Conservation (phyloP, 1,140 invertebrate genomes). For the Orchesella cincta region DNA sequence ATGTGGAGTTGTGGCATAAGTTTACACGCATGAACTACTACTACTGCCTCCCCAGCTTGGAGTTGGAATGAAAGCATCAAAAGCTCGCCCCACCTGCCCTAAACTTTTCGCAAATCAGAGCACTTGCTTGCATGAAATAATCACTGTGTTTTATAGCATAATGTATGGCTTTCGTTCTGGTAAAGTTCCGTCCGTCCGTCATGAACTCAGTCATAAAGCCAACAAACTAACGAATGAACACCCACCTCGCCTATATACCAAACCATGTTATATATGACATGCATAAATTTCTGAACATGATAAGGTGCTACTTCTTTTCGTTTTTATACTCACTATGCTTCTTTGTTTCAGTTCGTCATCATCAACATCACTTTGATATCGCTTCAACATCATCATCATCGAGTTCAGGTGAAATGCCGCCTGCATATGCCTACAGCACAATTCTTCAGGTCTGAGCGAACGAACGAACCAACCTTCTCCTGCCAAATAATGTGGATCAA, state of each 20-base stretch:
- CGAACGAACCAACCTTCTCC: background rate
- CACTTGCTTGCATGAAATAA: background rate
- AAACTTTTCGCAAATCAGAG: conserved; percentile 21
- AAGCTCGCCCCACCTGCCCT: background rate
- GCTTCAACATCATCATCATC: conserved; percentile 4
- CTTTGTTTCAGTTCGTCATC: conserved; percentile 8
- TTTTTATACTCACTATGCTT: too few relatives aligned
- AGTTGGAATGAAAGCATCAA: too few relatives aligned
- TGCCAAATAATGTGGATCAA: conserved; percentile 13
- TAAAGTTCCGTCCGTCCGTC: conserved; percentile 21
- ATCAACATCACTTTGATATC: conserved; percentile 3
- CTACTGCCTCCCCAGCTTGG: too few relatives aligned
- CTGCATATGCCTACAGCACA: background rate
- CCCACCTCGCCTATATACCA: conserved; percentile 8
- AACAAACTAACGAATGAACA: conserved; percentile 24
- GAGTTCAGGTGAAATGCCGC: conserved; percentile 14
- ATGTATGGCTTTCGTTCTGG: background rate
- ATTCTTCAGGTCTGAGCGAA: background rate
- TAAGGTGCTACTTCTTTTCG: background rate
- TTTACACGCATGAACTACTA: too few relatives aligned
- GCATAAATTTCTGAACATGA: too few relatives aligned
- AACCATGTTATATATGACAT: too few relatives aligned
- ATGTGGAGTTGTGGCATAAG: too few relatives aligned
- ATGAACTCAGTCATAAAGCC: background rate
- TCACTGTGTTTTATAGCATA: conserved; percentile 13